phyloP scores from a whole-genome alignment of 1,140 invertebrate species.

The Caenorhabditis elegans region WBcel235 BX284602.5:11867001-11867500 shows the following conservation, averaged over 20 bases:
- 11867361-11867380: too few species aligned
- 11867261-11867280: neutral
- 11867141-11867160: too few species aligned
- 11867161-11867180: neutral
- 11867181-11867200: slow-evolving; percentile 8
- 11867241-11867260: slow-evolving; percentile 39
- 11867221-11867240: slow-evolving; percentile 10
- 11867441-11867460: too few species aligned
- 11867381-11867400: too few species aligned
- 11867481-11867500: too few species aligned
- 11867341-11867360: too few species aligned
- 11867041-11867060: neutral
- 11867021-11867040: neutral
- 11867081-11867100: neutral
- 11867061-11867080: neutral
- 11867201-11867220: neutral
- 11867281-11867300: too few species aligned
- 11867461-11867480: too few species aligned
- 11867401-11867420: too few species aligned
- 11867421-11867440: too few species aligned
- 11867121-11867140: neutral
- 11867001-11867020: neutral
- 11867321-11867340: too few species aligned
- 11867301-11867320: too few species aligned
- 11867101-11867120: neutral